Percentiles rank a stretch among this genome's conserved stretches.
Conservation (phyloP, 2,113 vertebrate species). For the Xenopus laevis region DNA sequence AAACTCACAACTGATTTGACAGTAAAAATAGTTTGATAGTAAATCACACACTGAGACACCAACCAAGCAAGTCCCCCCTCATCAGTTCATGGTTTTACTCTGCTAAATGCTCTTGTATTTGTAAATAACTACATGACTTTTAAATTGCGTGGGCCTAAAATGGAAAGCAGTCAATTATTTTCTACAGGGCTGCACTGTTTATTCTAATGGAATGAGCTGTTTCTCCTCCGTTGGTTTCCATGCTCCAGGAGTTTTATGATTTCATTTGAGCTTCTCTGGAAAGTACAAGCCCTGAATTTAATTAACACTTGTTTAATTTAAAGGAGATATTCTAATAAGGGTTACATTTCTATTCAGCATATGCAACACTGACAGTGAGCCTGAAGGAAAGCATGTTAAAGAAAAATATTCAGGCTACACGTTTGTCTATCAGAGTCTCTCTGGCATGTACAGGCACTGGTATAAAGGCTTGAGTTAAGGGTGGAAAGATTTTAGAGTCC, state of each 20-base stretch:
- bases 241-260: constrained; percentile 30
- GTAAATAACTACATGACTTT: constrained; percentile 19
- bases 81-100: background rate
- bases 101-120: constrained; percentile 10
- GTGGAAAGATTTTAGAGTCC: no score
- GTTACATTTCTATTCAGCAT: background rate
- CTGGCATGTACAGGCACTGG: no score
- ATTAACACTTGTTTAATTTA: constrained; percentile 28
- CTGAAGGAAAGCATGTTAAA: background rate
- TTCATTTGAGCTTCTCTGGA: background rate
- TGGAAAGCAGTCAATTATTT: constrained; percentile 37
- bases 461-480: no score
- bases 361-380: background rate
- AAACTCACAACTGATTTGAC: no score
- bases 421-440: no score
- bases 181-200: constrained; percentile 5
- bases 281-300: constrained; percentile 32
- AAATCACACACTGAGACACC: no score
- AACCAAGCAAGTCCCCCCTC: no score
- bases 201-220: constrained; percentile 20
- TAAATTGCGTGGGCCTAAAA: constrained; percentile 30
- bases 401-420: no score
- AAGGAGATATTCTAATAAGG: background rate
- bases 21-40: no score
- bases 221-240: constrained; percentile 25